phyloP scores from a whole-genome alignment of 2,888 invertebrate species.

The Acrocyrtus sp. region DNA sequence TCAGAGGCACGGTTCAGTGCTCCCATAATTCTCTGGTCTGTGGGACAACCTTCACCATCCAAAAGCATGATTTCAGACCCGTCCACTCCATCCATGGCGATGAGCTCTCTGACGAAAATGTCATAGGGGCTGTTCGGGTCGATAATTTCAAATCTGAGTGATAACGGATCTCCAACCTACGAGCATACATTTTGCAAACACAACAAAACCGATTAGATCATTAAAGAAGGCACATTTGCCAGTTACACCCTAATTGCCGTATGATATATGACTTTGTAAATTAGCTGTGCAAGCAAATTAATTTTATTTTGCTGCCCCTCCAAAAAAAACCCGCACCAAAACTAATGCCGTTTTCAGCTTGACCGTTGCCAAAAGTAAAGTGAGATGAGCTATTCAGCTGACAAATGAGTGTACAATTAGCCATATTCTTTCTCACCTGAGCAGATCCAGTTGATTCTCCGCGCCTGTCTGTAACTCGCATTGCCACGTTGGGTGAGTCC shows the following conservation, averaged over 20 bases:
- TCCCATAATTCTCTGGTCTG: conserved; percentile 94
- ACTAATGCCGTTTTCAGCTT: too few species aligned
- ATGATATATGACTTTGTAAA: too few species aligned
- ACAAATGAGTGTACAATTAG: too few species aligned
- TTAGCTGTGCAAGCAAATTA: too few species aligned
- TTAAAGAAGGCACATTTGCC: too few species aligned
- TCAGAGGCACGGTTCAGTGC: conserved; percentile 84
- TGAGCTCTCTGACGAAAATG: conserved; percentile 92
- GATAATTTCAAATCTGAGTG: conserved; percentile 90
- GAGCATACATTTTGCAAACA: background rate
- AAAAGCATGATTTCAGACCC: conserved; percentile 92
- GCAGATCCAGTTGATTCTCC: conserved; percentile 63
- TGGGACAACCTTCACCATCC: conserved; percentile 91
- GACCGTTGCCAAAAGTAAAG: too few species aligned
- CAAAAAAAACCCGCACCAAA: too few species aligned
- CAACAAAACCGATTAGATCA: background rate
- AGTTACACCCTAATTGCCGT: too few species aligned
- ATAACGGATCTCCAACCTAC: conserved; percentile 72
- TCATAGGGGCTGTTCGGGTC: conserved; percentile 94
- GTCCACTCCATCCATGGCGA: conserved; percentile 94
- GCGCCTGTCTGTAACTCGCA: conserved; percentile 70
- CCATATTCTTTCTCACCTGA: too few species aligned
- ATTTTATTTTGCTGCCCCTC: too few species aligned
- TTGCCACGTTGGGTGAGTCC: conserved; percentile 93
- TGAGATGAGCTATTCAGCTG: too few species aligned